phyloP scores from a whole-genome alignment of 2,888 invertebrate species.

The Erebia palarica region DNA sequence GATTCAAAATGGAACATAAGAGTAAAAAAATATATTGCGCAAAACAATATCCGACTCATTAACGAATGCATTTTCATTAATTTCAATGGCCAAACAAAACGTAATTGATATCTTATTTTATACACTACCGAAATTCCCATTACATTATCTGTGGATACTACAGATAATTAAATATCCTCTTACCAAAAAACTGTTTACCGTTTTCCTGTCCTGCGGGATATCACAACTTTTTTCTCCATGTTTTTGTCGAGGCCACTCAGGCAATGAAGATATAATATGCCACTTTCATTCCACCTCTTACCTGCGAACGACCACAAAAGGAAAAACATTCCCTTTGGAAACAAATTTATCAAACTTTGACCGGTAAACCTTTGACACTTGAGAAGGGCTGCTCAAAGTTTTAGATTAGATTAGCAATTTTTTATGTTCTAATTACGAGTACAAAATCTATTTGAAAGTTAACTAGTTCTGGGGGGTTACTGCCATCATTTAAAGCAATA shows the following conservation, averaged over 20 bases:
- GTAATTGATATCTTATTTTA: neutral
- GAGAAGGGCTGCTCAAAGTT: constrained; percentile 38
- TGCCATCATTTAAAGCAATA: too few relatives aligned
- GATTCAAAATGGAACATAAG: neutral
- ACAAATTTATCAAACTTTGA: constrained; percentile 41
- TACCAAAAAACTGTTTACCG: constrained; percentile 32
- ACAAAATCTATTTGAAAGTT: too few relatives aligned
- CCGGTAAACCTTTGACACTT: constrained; percentile 39
- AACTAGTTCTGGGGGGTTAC: too few relatives aligned
- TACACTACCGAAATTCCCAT: neutral
- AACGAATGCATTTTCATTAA: constrained; percentile 5
- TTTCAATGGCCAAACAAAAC: constrained; percentile 7
- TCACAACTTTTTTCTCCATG: constrained; percentile 39
- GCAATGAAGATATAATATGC: constrained; percentile 46
- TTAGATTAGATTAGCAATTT: constrained; percentile 39
- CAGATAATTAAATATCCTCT: constrained; percentile 36
- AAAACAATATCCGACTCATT: neutral
- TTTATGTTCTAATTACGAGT: neutral
- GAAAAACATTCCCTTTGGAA: constrained; percentile 35
- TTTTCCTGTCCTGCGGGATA: constrained; percentile 35
- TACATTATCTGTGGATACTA: constrained; percentile 18
- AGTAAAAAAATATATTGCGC: neutral
- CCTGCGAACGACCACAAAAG: constrained; percentile 44
- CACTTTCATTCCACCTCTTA: constrained; percentile 41
- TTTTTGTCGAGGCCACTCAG: constrained; percentile 41